A percentile compares a stretch with the other conserved stretches of the same genome.
phyloP scores from a whole-genome alignment of 37 sponge, comb jelly and placozoan species.

The Ianthella basta region DNA sequence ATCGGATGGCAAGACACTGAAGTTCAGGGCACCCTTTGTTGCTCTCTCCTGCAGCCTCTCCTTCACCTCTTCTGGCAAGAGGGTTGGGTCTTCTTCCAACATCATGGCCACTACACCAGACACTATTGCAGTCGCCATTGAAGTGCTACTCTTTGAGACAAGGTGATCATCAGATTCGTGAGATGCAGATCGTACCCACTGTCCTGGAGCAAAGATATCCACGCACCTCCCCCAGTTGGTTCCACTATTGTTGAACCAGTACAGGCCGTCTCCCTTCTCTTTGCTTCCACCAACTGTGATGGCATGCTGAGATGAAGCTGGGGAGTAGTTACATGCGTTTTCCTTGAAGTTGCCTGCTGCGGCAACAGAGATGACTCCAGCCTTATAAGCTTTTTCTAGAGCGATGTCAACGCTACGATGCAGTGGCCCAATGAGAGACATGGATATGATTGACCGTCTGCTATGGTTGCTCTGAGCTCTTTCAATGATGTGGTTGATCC shows the following conservation, averaged over 20 bases:
- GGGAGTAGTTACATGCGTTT: slow-evolving; percentile 61
- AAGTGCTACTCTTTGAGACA: slow-evolving; percentile 57
- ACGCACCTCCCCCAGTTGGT: slow-evolving; percentile 73
- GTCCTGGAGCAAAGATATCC: slow-evolving; percentile 77
- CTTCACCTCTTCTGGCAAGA: slow-evolving; percentile 51
- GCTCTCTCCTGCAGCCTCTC: slow-evolving; percentile 36
- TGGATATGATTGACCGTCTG: slow-evolving; percentile 58
- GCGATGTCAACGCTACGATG: slow-evolving; percentile 41
- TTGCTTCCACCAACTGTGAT: slow-evolving; percentile 74
- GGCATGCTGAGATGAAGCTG: slow-evolving; percentile 55
- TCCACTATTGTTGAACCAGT: slow-evolving; percentile 6
- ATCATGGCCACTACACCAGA: slow-evolving; percentile 61
- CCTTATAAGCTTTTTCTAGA: slow-evolving; percentile 26
- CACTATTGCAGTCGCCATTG: slow-evolving; percentile 70
- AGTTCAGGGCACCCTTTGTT: slow-evolving; percentile 29
- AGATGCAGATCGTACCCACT: slow-evolving; percentile 52
- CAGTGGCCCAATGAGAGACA: slow-evolving; percentile 57
- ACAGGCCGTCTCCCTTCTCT: slow-evolving; percentile 49
- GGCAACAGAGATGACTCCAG: slow-evolving; percentile 54
- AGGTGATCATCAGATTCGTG: slow-evolving; percentile 25
- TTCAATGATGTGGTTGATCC: slow-evolving; percentile 38
- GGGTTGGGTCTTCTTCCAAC: slow-evolving; percentile 38
- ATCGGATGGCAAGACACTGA: slow-evolving; percentile 11
- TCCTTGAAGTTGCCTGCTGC: slow-evolving; percentile 62
- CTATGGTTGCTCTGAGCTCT: not conserved